Conservation (phyloP, 2,888 invertebrate genomes). For the Ecliptopera silaceata region DNA sequence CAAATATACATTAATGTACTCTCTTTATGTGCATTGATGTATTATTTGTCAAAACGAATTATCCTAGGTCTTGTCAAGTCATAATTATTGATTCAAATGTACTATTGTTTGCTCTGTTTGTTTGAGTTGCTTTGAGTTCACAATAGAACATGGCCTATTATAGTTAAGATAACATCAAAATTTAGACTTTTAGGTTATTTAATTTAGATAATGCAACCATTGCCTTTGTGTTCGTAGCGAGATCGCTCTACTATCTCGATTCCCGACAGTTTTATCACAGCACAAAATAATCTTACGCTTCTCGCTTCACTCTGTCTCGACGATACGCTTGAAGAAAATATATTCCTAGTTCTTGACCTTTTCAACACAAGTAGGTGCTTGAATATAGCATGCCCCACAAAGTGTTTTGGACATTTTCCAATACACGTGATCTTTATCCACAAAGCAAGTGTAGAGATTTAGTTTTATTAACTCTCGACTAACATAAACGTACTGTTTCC, state of each 20-base stretch:
- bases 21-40: neutral
- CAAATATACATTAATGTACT: neutral
- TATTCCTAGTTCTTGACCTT: conserved; percentile 23
- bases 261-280: conserved; percentile 18
- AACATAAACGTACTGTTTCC: neutral
- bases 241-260: neutral
- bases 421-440: conserved; percentile 9
- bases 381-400: conserved; percentile 7
- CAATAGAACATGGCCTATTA: conserved; percentile 1
- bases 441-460: neutral
- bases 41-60: conserved; percentile 9
- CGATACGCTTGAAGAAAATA: conserved; percentile 11
- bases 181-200: conserved; percentile 30
- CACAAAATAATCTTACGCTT: conserved; percentile 9
- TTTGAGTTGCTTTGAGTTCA: conserved; percentile 4
- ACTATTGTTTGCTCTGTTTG: conserved; percentile 7
- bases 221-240: conserved; percentile 19
- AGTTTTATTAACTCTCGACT: neutral
- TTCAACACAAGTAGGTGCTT: conserved; percentile 13
- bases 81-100: neutral
- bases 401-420: conserved; percentile 24
- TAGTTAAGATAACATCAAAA: conserved; percentile 4
- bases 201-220: conserved; percentile 20
- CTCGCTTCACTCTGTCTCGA: conserved; percentile 17
- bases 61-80: conserved; percentile 20